Evolutionary conservation across 2,888 invertebrate genomes (phyloP), one percentile per base, ranked within the genome.

Genomic region (Conchocele bisecta): DNA sequence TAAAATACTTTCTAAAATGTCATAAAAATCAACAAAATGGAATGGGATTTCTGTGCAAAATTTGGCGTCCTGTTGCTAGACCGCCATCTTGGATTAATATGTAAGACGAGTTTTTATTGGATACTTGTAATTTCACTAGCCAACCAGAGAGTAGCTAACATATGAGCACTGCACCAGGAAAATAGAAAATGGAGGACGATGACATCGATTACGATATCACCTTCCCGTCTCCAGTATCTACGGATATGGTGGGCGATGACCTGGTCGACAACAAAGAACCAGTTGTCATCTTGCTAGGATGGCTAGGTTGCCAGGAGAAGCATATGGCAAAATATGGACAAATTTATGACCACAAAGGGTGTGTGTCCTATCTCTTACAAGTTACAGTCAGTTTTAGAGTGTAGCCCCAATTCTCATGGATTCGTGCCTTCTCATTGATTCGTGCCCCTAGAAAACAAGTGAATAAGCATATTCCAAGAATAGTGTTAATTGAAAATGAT

Each of bases 281-380:
- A 39, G 93, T 95, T 51, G 94, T 95, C 31, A 91, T 95, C 71
- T 91, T 96, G 74, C 93, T 96, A 72, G 96, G 96, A 35, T 96
- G 96, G 96, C 95, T 95, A 54, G 95, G 95, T 39, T 95, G 95
- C 89, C 93, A 94, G 89, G 95, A 96, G 90, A 94, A 94, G 86
- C 94, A 95, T 90, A 90, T 96, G 59, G 93, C 94, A 82, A 96
- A 95, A 89, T 96, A 96, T 91, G 94, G 95, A 48, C 94, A 94
- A 82, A 94, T 95, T 69, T 96, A 96, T 88, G 94, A 95, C 86
- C 94, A 95, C 68, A 93, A 93, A 85, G 95, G 95, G 95, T 95
- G 90, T 91, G 92, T 44, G n/a, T n/a, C n/a, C n/a, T n/a, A n/a
- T n/a, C n/a, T n/a, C n/a, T n/a, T n/a, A n/a, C n/a, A n/a, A n/a